Evolutionary conservation across 2,888 invertebrate species (phyloP).

Genomic region (Nasonovia ribisnigri): DNA sequence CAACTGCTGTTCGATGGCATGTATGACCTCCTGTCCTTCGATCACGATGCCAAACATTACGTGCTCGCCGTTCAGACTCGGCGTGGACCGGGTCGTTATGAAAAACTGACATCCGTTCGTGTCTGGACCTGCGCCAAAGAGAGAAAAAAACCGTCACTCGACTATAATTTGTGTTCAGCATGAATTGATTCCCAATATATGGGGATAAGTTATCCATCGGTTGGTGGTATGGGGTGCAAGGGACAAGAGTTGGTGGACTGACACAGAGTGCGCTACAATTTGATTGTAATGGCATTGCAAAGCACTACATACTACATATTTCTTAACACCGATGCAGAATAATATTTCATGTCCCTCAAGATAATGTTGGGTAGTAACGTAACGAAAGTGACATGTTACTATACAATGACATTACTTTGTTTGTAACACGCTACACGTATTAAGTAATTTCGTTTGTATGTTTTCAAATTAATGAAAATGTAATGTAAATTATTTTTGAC

Average conservation of each 20-base stretch:
- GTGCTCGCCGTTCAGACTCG: constrained; percentile 94
- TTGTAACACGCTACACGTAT: not conserved
- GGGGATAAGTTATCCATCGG: not conserved
- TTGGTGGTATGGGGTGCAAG: not conserved
- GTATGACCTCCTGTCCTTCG: constrained; percentile 79
- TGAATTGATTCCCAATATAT: not conserved
- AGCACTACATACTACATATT: not conserved
- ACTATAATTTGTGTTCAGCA: not conserved
- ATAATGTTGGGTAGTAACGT: not conserved
- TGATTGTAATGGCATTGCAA: not conserved
- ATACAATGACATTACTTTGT: not conserved
- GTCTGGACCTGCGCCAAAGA: constrained; percentile 72
- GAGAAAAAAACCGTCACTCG: not conserved
- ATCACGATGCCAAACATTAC: constrained; percentile 95
- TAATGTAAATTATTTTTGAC: not conserved
- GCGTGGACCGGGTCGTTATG: constrained; percentile 88
- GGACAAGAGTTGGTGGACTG: not conserved
- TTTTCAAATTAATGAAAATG: not conserved
- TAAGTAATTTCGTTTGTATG: not conserved
- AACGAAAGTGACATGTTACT: too few relatives aligned
- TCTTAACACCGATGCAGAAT: not conserved
- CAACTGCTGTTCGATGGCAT: constrained; percentile 81
- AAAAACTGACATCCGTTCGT: constrained; percentile 99
- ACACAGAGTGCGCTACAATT: not conserved
- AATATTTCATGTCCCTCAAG: not conserved